These are phyloP conservation scores for Xestia ashworthii DNA, from an alignment of 2,888 invertebrate genomes.

Conservation along the genomic window DNA sequence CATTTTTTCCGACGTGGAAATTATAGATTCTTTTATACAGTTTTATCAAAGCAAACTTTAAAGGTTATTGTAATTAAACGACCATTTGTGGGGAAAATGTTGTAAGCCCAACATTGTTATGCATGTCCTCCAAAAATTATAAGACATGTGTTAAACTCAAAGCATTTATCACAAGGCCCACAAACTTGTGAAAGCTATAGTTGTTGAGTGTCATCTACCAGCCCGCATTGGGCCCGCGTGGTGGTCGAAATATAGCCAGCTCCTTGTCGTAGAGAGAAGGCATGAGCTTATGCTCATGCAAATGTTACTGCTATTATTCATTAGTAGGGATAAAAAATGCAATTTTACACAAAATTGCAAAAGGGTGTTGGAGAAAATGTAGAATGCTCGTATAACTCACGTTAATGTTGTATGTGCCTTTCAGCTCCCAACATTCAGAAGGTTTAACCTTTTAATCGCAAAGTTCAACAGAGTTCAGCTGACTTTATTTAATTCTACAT, in stretches of 20 bases:
- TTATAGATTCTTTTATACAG: neutral
- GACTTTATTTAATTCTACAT: slow-evolving; percentile 1
- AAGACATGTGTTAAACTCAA: neutral
- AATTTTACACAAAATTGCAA: neutral
- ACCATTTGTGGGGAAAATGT: neutral
- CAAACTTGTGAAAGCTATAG: too few species aligned
- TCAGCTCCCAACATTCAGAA: neutral
- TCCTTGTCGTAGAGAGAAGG: neutral
- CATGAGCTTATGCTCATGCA: neutral
- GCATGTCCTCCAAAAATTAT: neutral
- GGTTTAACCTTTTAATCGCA: neutral
- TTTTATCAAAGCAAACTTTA: neutral
- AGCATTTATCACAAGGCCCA: too few species aligned
- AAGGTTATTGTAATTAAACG: neutral
- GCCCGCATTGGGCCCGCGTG: too few species aligned
- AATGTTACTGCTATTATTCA: neutral
- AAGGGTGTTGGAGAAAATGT: neutral
- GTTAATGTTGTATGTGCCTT: neutral
- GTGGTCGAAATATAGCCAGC: neutral
- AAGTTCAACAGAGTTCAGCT: slow-evolving; percentile 12
- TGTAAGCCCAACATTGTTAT: neutral
- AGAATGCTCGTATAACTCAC: neutral
- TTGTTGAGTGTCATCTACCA: neutral
- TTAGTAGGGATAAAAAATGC: neutral
- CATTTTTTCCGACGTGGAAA: neutral